Base-by-base conservation (phyloP, 2,888 invertebrate genomes). In the Escarpia spicata region DNA sequence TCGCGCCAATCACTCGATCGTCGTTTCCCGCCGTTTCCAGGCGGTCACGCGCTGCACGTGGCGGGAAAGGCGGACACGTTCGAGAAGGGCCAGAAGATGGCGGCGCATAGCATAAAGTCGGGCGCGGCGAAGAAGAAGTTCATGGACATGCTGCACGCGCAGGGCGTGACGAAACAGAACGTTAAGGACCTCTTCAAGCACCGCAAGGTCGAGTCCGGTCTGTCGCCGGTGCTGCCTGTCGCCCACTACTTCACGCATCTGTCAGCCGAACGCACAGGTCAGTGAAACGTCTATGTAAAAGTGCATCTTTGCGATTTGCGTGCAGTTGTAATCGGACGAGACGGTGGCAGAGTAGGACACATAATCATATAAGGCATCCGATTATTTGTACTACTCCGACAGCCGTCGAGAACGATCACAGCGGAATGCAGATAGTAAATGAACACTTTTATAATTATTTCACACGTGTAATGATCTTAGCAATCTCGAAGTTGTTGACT, bases 141-240 rank as follows among this genome's bases (percentile, higher is more conserved):
- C 90, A 45, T 90, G 90, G 90, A 90, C 31, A 92, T 92, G 92
- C 52, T 92, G 90, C 43, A 44, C 90, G 92, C 92, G n/a, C 92
- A 92, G 52, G 92, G 92, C 2, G 92, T 92, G 19, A 19, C 60
- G 31, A 37, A 91, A 37, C 26, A 45, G 37, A n/a, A 52, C 91
- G 60, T 93, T 12, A 90, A 91, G 52, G 43, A 43, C 37, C 90
- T 92, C 10, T n/a, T 92, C 90, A 75, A 90, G 45, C n/a, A 44
- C n/a, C 92, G 90, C 37, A 92, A 58, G 43, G 31, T 52, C 44
- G 92, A 92, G 43, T 43, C 44, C 15, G 44, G 43, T 31, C 91
- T 44, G 43, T 75, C 75, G 75, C 44, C 43, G 19, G 91, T 43
- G 44, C 91, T 91, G 43, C 91, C 91, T 6, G 91, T 91, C 43